Base-by-base conservation (phyloP, 1,140 invertebrate species). In the Papilio polyxenes region DNA sequence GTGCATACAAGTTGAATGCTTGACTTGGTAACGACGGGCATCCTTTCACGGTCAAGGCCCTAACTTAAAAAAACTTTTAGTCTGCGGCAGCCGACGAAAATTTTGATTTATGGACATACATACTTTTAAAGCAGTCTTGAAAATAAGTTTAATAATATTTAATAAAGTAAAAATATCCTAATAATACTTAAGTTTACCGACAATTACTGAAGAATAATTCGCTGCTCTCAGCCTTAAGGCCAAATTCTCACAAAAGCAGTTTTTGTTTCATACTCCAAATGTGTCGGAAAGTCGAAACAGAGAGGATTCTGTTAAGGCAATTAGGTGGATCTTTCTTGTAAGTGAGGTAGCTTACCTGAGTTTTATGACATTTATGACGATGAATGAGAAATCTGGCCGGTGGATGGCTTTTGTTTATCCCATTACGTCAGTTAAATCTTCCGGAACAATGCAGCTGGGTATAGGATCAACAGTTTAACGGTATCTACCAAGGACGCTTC, bases 311-410 rank as follows among this genome's bases (percentile, higher is more conserved):
- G 84, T 90, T 89, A 90, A 90, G 85, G 90, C 88, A 92, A 92
- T 92, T 92, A 92, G 87, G 76, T 81, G 84, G 83, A 87, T 90
- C 84, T 88, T 90, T 90, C 85, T 86, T 89, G 88, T 90, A 91
- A 91, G 82, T 90, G 90, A 91, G 89, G 91, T 90, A 91, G 90
- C 89, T 88, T 94, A 94, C 92, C 92, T 94, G 91, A 75, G 83
- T 85, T 93, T 93, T 92, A 93, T 89, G 88, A 88, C 85, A 72
- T 56, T 75, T 84, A 78, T 80, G 62, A 88, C 89, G 88, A 90
- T 88, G 84, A 86, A 86, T 86, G 87, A 86, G 85, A 87, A 85
- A 88, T 88, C 87, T 86, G 69, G 72, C 31, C 76, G 48, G n/a
- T 80, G 83, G 75, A 74, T 74, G 56, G 69, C 82, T 81, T 87